These are phyloP conservation scores for Xenus cinereus DNA, from an alignment of 2,113 vertebrate species.

Conservation along the genomic window DNA sequence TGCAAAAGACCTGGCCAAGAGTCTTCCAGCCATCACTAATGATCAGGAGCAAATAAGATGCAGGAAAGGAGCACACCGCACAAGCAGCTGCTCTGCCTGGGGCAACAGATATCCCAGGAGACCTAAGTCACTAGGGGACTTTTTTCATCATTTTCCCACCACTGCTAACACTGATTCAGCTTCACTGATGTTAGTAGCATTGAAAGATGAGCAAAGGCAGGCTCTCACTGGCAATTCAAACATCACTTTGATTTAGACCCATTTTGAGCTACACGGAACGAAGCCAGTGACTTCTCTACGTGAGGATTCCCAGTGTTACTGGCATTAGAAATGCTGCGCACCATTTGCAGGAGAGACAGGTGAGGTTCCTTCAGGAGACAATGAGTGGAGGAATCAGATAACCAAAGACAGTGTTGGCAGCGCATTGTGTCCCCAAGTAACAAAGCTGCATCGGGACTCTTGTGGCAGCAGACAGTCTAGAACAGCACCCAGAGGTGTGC, in stretches of 20 bases:
- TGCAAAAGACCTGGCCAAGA: background rate
- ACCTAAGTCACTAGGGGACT: background rate
- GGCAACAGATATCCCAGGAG: background rate
- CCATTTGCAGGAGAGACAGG: background rate
- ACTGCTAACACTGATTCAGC: background rate
- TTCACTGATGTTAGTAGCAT: background rate
- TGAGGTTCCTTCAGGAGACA: background rate
- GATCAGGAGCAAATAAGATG: background rate
- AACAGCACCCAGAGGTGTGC: accelerated
- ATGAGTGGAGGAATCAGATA: background rate
- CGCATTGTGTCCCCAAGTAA: background rate
- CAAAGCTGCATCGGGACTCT: background rate
- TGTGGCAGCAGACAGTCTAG: background rate
- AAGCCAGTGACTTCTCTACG: background rate
- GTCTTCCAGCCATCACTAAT: background rate
- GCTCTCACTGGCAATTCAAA: background rate
- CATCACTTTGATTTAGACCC: background rate
- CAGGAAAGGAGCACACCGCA: background rate
- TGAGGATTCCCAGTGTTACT: accelerated
- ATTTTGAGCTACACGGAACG: background rate
- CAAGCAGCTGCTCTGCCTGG: background rate
- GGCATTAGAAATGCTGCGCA: background rate
- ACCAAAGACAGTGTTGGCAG: background rate
- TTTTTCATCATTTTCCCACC: background rate
- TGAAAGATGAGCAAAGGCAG: background rate